Evolutionary conservation across 2,113 vertebrate genomes (phyloP).

Genomic region (Dicentrarchus labrax): DNA sequence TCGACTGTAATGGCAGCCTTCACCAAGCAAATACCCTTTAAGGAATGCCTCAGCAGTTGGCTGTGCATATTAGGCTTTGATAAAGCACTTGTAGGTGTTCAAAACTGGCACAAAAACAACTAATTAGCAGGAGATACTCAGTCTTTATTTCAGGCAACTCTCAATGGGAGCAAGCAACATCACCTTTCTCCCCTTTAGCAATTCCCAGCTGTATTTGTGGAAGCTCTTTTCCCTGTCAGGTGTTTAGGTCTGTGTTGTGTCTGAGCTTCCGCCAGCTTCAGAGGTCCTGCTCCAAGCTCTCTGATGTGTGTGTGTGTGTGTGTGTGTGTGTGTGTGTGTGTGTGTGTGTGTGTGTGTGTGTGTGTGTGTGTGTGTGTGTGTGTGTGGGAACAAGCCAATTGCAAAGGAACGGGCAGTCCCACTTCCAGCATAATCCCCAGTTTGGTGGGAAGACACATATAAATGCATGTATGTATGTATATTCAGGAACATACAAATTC

Average conservation of each 20-base stretch:
- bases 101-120: constrained; percentile 49
- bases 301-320: constrained; percentile 13
- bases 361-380: constrained; percentile 1
- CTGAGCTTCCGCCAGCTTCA: constrained; percentile 37
- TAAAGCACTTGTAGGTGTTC: constrained; percentile 48
- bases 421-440: not conserved
- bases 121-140: constrained; percentile 49
- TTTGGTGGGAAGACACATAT: not conserved
- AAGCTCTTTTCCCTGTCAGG: constrained; percentile 41
- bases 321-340: constrained; percentile 11
- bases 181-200: constrained; percentile 39
- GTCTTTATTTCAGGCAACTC: constrained; percentile 39
- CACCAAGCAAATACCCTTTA: constrained; percentile 9
- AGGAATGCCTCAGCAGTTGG: constrained; percentile 19
- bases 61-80: constrained; percentile 48
- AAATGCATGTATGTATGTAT: constrained; percentile 19
- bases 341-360: constrained; percentile 16
- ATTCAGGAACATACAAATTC: constrained; percentile 14
- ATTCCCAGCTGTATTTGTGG: constrained; percentile 19
- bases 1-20: constrained; percentile 34
- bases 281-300: constrained; percentile 35
- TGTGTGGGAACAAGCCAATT: constrained; percentile 4
- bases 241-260: constrained; percentile 45
- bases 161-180: constrained; percentile 28
- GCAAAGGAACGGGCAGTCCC: constrained; percentile 25